phyloP scores from a whole-genome alignment of 2,113 vertebrate genomes.

The Dicaeum eximium region DNA sequence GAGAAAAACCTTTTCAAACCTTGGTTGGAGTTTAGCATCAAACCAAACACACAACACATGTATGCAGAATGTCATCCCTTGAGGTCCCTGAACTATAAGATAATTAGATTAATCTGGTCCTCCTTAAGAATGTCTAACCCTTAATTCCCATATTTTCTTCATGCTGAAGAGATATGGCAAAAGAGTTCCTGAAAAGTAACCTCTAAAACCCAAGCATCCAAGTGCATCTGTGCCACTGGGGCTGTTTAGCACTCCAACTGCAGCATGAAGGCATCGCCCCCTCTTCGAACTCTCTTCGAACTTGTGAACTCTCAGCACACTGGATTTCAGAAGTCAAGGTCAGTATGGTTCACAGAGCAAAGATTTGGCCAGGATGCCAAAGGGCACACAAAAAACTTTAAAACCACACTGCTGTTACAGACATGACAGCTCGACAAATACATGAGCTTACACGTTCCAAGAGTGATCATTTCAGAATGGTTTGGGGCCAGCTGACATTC shows the following conservation, averaged over 20 bases:
- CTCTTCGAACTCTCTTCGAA: background rate
- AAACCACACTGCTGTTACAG: background rate
- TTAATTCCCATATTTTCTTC: background rate
- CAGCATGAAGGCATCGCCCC: background rate
- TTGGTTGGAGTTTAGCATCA: background rate
- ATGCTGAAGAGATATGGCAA: background rate
- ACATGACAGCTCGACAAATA: conserved; percentile 3
- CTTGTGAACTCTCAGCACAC: background rate
- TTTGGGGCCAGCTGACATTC: background rate
- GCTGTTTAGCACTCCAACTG: background rate
- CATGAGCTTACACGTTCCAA: background rate
- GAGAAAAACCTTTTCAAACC: background rate
- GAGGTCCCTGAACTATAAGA: background rate
- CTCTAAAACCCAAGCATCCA: background rate
- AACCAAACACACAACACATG: background rate
- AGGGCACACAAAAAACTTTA: background rate
- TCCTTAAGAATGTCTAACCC: background rate
- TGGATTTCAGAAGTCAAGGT: background rate
- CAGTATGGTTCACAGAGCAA: background rate
- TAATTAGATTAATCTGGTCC: background rate
- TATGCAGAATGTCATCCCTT: background rate
- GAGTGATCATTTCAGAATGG: background rate
- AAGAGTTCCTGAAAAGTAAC: background rate
- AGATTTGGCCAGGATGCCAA: background rate
- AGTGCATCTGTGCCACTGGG: background rate